Conservation (phyloP, 2,797 vertebrate species). For the Yasuhikotakia modesta region DNA sequence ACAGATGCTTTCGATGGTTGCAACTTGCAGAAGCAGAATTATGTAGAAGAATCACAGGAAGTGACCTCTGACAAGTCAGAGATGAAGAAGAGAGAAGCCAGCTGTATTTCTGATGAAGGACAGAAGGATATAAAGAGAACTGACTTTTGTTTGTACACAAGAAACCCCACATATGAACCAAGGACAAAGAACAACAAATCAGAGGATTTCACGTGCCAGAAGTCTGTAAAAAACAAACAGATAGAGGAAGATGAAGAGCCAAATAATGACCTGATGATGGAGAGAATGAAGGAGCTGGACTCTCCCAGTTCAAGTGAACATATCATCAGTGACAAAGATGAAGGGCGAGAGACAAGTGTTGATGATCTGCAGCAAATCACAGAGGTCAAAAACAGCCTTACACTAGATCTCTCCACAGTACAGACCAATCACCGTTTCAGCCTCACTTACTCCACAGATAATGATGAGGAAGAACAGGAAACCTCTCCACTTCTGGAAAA, state of each 20-base stretch:
- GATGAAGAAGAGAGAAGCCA: slow-evolving; percentile 54
- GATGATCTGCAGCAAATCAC: slow-evolving; percentile 78
- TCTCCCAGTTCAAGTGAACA: slow-evolving; percentile 77
- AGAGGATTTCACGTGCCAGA: slow-evolving; percentile 63
- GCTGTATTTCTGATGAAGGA: slow-evolving; percentile 49
- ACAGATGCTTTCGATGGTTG: slow-evolving; percentile 72
- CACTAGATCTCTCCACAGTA: slow-evolving; percentile 81
- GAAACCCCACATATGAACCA: slow-evolving; percentile 66
- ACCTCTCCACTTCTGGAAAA: slow-evolving; percentile 73
- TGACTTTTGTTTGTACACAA: slow-evolving; percentile 76
- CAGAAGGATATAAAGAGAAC: slow-evolving; percentile 56
- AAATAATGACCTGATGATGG: slow-evolving; percentile 78
- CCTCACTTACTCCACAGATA: slow-evolving; percentile 83
- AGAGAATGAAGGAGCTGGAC: slow-evolving; percentile 71
- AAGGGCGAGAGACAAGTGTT: slow-evolving; percentile 74
- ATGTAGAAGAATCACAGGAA: slow-evolving; percentile 31
- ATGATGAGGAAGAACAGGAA: slow-evolving; percentile 75
- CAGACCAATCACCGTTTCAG: slow-evolving; percentile 89
- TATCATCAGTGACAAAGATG: slow-evolving; percentile 77
- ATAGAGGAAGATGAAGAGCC: slow-evolving; percentile 68
- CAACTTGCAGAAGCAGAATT: slow-evolving; percentile 20
- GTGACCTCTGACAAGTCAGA: slow-evolving; percentile 14
- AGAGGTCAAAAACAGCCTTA: slow-evolving; percentile 72
- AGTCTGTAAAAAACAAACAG: slow-evolving; percentile 70
- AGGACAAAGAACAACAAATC: slow-evolving; percentile 62